Evolutionary conservation across 2,888 invertebrate species (phyloP).

Genomic region (Alloscopus bannaensis): DNA sequence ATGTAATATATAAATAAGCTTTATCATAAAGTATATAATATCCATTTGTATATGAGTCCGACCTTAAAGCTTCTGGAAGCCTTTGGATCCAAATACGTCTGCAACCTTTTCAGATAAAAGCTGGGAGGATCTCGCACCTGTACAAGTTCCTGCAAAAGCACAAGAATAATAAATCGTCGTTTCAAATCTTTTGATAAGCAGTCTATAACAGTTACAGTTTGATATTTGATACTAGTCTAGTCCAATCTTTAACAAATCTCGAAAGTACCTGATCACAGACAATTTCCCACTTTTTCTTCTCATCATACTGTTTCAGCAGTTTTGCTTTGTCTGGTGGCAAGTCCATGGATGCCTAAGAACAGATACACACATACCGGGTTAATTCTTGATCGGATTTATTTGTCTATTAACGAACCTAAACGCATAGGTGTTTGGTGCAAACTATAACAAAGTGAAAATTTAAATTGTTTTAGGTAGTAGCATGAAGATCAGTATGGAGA

Average conservation of each 20-base stretch:
- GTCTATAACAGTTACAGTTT: not conserved
- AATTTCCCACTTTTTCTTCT: slow-evolving; percentile 99
- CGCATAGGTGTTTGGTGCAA: no score
- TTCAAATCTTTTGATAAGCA: no score
- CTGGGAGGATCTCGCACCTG: slow-evolving; percentile 98
- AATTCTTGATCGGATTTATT: not conserved
- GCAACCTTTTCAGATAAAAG: slow-evolving; percentile 95
- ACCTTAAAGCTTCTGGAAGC: slow-evolving; percentile 96
- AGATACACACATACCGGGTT: not conserved
- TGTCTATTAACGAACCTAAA: no score
- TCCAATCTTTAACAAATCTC: slow-evolving; percentile 19
- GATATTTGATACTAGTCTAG: not conserved
- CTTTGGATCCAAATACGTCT: slow-evolving; percentile 96
- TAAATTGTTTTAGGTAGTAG: no score
- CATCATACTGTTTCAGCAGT: slow-evolving; percentile 94
- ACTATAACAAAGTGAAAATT: no score
- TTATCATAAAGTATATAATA: not conserved
- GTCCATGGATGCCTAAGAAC: slow-evolving; percentile 97
- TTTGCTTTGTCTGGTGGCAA: slow-evolving; percentile 99
- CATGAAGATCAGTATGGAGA: no score
- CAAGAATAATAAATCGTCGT: slow-evolving; percentile 32
- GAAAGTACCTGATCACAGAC: slow-evolving; percentile 94
- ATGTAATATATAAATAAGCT: no score
- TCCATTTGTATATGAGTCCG: slow-evolving; percentile 74
- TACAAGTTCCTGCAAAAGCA: slow-evolving; percentile 88